Percentiles rank a stretch among this genome's conserved stretches.
phyloP scores from a whole-genome alignment of 2,113 vertebrate species.

The Eonycteris spelaea region DNA sequence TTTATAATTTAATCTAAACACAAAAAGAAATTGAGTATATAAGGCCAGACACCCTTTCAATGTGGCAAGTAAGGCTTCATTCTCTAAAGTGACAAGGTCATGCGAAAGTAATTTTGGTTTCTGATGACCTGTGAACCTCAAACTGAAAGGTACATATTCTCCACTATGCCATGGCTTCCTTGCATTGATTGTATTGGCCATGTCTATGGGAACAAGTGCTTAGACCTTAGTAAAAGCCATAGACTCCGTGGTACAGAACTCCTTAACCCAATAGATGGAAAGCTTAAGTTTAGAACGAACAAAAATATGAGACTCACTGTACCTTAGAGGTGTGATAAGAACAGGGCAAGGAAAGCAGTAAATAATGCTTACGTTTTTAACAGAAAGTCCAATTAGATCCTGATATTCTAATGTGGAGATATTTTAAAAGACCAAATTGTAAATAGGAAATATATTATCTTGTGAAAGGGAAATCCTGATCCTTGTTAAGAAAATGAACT shows the following conservation, averaged over 20 bases:
- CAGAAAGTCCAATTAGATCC: not conserved
- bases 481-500: not conserved
- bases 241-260: not conserved
- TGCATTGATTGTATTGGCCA: not conserved
- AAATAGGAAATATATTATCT: not conserved
- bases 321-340: not conserved
- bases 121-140: not conserved
- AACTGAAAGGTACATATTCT: not conserved
- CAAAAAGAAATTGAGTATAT: not conserved
- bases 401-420: not conserved
- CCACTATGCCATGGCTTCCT: not conserved
- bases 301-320: not conserved
- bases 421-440: slow-evolving; percentile 10
- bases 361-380: not conserved
- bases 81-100: not conserved
- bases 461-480: not conserved
- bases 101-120: not conserved
- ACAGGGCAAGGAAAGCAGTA: not conserved
- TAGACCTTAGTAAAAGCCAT: not conserved
- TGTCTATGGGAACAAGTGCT: not conserved
- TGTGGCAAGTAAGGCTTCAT: not conserved
- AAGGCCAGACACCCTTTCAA: not conserved
- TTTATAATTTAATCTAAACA: not conserved
- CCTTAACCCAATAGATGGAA: not conserved
- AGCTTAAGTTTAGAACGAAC: slow-evolving; percentile 9